Conservation (phyloP, 2,113 vertebrate genomes). For the Cinclus mexicanus region DNA sequence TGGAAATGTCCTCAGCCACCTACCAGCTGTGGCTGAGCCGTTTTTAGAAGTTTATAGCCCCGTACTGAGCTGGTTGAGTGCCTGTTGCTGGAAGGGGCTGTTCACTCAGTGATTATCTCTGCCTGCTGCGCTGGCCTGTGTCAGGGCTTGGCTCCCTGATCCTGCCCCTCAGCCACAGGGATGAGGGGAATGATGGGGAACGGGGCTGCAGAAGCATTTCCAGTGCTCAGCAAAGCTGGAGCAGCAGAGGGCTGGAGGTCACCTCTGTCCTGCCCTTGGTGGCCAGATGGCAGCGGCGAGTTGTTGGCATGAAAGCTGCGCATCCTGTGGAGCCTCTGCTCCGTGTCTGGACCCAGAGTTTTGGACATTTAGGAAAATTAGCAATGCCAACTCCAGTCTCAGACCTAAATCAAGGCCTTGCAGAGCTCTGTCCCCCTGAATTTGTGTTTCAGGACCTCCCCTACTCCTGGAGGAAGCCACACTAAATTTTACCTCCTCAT, state of each 20-base stretch:
- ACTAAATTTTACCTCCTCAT: neutral
- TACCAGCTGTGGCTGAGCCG: neutral
- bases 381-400: neutral
- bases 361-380: neutral
- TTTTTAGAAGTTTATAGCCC: neutral
- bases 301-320: neutral
- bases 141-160: neutral
- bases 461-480: neutral
- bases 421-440: neutral
- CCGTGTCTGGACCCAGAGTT: neutral
- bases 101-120: neutral
- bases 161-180: neutral
- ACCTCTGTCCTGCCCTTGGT: neutral
- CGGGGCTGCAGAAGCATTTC: neutral
- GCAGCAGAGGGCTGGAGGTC: neutral
- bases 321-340: neutral
- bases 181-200: neutral
- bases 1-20: neutral
- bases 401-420: neutral
- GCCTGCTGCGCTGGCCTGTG: neutral
- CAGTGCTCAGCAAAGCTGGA: neutral
- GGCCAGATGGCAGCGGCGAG: neutral
- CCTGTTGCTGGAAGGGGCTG: neutral
- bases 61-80: neutral
- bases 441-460: neutral